Percentiles rank a stretch among this genome's conserved stretches.
These are phyloP conservation scores for Eristalis intricaria DNA, from an alignment of 2,888 invertebrate species.

Conservation along the genomic window DNA sequence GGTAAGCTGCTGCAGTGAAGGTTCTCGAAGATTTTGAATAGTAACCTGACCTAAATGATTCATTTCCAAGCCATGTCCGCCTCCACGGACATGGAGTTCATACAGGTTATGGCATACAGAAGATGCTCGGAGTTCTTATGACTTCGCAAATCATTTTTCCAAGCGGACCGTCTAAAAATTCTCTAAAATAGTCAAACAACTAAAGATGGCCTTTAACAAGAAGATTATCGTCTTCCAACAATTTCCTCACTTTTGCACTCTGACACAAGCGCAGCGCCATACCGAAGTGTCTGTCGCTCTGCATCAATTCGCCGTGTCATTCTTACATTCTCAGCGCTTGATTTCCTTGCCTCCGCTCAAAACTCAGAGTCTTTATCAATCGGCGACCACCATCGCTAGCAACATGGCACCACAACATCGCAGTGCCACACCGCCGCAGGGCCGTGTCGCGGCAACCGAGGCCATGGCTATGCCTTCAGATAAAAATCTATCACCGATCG, in stretches of 20 bases:
- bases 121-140: no score
- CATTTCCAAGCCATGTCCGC: no score
- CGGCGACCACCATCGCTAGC: slow-evolving; percentile 17
- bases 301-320: background rate
- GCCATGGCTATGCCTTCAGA: slow-evolving; percentile 47
- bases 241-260: background rate
- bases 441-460: slow-evolving; percentile 1
- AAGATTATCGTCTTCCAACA: no score
- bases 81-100: no score
- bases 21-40: no score
- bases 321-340: background rate
- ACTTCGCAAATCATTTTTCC: no score
- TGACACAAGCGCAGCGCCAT: background rate
- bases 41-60: no score
- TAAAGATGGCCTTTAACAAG: no score
- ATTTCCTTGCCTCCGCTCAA: slow-evolving; percentile 29
- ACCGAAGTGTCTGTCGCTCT: background rate
- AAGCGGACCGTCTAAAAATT: no score
- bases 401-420: slow-evolving; percentile 3
- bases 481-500: slow-evolving; percentile 64
- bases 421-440: background rate
- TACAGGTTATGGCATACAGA: no score
- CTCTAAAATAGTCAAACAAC: no score
- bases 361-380: slow-evolving; percentile 42
- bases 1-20: no score